phyloP scores from a whole-genome alignment of 1,140 invertebrate genomes.

The Drosophila saltans region DNA sequence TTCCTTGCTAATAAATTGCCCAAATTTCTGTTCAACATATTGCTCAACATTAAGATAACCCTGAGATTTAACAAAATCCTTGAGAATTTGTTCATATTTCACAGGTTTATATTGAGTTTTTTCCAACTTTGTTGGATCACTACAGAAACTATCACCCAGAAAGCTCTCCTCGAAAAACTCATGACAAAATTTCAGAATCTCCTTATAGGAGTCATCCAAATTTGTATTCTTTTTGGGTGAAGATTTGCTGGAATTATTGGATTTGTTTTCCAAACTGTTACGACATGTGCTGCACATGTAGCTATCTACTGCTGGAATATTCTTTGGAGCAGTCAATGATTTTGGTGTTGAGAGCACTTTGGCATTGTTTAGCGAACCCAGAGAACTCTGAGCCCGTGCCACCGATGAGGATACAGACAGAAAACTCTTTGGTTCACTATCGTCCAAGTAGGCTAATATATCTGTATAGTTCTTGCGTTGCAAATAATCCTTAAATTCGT shows the following conservation, averaged over 20 bases:
- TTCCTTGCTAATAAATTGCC: slow-evolving; percentile 57
- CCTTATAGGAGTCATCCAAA: slow-evolving; percentile 39
- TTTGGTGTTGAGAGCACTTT: slow-evolving; percentile 64
- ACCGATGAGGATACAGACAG: slow-evolving; percentile 62
- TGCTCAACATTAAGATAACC: slow-evolving; percentile 50
- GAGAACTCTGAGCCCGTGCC: slow-evolving; percentile 61
- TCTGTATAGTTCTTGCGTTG: slow-evolving; percentile 74
- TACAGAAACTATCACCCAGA: neutral
- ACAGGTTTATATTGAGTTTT: slow-evolving; percentile 51
- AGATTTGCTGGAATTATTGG: neutral
- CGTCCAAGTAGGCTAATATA: slow-evolving; percentile 67
- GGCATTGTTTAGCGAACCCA: slow-evolving; percentile 58
- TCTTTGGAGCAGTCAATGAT: slow-evolving; percentile 42
- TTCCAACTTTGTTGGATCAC: slow-evolving; percentile 37
- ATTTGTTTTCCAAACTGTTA: slow-evolving; percentile 24
- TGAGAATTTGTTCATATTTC: slow-evolving; percentile 62
- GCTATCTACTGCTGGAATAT: slow-evolving; percentile 33
- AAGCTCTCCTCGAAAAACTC: slow-evolving; percentile 62
- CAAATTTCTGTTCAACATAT: slow-evolving; percentile 72
- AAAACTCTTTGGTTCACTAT: slow-evolving; percentile 55
- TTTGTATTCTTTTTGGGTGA: neutral
- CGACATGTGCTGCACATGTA: slow-evolving; percentile 55
- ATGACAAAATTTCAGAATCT: slow-evolving; percentile 63
- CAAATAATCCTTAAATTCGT: slow-evolving; percentile 72
- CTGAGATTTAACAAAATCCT: slow-evolving; percentile 57